Conservation (phyloP, 2,888 invertebrate genomes). For the Clitarchus hookeri region DNA sequence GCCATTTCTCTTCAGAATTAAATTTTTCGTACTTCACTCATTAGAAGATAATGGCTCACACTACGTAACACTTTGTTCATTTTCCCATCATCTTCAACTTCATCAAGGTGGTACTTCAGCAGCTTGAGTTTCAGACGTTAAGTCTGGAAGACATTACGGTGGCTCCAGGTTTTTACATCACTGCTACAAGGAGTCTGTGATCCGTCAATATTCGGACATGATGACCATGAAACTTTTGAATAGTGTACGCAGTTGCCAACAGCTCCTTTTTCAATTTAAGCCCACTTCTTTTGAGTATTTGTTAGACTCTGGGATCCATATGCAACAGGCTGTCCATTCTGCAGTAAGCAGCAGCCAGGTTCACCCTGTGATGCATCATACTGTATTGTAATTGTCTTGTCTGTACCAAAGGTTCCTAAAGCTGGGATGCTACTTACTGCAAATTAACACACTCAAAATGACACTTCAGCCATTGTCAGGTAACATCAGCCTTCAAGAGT, state of each 20-base stretch:
- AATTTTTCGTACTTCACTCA: not conserved
- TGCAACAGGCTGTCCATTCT: conserved; percentile 49
- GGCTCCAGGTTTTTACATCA: not conserved
- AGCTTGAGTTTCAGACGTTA: not conserved
- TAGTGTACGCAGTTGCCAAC: conserved; percentile 25
- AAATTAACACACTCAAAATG: conserved; percentile 3
- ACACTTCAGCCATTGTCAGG: not conserved
- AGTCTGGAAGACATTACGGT: not conserved
- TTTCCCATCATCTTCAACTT: not conserved
- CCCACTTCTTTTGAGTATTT: conserved; percentile 45
- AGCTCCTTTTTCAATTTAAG: conserved; percentile 48
- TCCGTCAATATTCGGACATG: conserved; percentile 25
- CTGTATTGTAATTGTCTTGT: conserved; percentile 33
- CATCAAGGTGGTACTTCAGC: not conserved
- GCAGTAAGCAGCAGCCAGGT: conserved; percentile 34
- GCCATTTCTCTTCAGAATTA: not conserved
- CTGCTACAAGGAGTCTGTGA: conserved; percentile 25
- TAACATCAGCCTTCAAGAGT: conserved; percentile 19
- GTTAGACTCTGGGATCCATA: conserved; percentile 50
- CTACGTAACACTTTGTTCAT: not conserved
- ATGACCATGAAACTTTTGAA: conserved; percentile 23
- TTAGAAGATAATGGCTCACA: not conserved
- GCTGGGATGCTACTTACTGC: conserved; percentile 31
- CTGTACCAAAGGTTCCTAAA: conserved; percentile 36
- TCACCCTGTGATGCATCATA: conserved; percentile 40